These are phyloP conservation scores for Pseudorectes ferrugineus DNA, from an alignment of 2,113 vertebrate genomes.

Conservation along the genomic window DNA sequence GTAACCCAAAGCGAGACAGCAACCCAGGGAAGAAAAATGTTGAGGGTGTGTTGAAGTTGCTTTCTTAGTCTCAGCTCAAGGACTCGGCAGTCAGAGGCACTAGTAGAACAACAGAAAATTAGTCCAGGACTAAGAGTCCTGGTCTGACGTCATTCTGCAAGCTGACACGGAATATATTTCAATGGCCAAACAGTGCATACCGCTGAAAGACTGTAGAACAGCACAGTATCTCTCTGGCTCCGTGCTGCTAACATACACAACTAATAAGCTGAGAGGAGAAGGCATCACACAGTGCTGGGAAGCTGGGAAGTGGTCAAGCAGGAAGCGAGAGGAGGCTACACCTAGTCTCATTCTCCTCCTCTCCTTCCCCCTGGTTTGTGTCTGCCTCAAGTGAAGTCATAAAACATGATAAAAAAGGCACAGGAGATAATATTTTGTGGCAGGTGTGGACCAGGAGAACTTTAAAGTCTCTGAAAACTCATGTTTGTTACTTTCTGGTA, in stretches of 20 bases:
- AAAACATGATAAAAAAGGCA: not conserved
- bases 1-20: not conserved
- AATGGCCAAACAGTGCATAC: not conserved
- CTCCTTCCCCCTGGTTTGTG: not conserved
- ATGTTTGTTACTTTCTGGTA: not conserved
- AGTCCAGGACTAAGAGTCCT: not conserved
- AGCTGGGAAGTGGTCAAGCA: not conserved
- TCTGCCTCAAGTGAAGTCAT: not conserved
- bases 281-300: not conserved
- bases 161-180: not conserved
- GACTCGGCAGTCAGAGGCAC: not conserved
- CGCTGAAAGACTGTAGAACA: not conserved
- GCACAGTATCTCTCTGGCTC: not conserved
- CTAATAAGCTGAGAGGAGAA: not conserved
- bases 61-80: not conserved
- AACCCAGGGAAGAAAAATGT: not conserved
- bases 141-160: not conserved
- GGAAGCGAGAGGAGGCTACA: fast-evolving
- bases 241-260: not conserved
- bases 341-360: not conserved
- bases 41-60: not conserved
- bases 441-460: not conserved
- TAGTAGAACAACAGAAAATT: not conserved
- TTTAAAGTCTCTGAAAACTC: not conserved
- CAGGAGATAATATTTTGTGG: not conserved